Base-by-base conservation (phyloP, 2,113 vertebrate genomes). In the Muntiacus reevesi region DNA sequence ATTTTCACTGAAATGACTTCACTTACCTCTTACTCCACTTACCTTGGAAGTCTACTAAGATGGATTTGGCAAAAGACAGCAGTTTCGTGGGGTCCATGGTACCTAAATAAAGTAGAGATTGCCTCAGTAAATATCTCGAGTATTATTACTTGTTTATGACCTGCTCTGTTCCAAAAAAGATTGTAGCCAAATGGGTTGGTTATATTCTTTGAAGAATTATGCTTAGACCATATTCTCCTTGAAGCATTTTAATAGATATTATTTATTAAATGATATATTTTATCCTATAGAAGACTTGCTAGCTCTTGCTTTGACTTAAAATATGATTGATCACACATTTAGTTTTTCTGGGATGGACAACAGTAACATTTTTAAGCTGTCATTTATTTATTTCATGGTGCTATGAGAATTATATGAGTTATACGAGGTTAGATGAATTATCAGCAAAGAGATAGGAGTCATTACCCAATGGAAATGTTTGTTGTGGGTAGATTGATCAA, bases 131-230 rank as follows among this genome's bases (percentile, higher is more conserved):
- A 62, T 84, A 97, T 8, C 25, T 76, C 74, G 36, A 76, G 14
- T 86, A 19, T 87, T 74, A 79, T 90, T 92, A 54, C 87, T 93
- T 97, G 59, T 91, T 96, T 94, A 84, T 87, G 92, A 57, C 6
- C 21, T 88, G 14, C 9, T 95, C 5, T 93, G 12, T 89, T 91
- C 25, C 27, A 50, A 55, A 76, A 93, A 40, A 4, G 11, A 62
- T 55, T 87, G 3, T 91, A n/a, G 28, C 19, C 86, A 83, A 50
- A 52, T 86, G 8, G 14, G 40, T 93, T 91, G 27, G 14, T 86
- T 93, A 28, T 81, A 87, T 90, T 16, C 28, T 95, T 64, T 81
- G 71, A 92, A 47, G 78, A 96, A 74, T 89, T 81, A 95, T 89
- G 14, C 27, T 27, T 52, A 43, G 10, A 71, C 19, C 5, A 7